Conservation (phyloP, 2,113 vertebrate species). For the Lamprologus speciosus region DNA sequence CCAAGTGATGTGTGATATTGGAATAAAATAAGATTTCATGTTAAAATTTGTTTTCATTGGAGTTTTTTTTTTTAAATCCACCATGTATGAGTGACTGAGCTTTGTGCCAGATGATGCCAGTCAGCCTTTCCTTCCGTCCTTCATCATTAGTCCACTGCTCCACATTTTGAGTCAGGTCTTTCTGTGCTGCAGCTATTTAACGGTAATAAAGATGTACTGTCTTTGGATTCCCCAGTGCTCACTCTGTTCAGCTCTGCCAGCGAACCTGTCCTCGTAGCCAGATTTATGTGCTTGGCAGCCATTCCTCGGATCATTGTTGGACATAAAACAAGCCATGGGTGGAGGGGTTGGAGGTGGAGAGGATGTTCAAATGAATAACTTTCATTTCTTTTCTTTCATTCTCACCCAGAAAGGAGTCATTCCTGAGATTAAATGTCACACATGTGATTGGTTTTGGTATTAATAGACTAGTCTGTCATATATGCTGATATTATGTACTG, state of each 20-base stretch:
- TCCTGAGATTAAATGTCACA: not conserved
- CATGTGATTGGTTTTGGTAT: not conserved
- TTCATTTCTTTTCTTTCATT: not conserved
- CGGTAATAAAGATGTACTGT: constrained; percentile 7
- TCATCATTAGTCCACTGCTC: not conserved
- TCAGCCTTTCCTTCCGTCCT: not conserved
- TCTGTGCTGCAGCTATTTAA: not conserved
- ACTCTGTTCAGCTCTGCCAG: not conserved
- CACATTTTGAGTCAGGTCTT: not conserved
- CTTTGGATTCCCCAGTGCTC: not conserved
- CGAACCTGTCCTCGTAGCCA: not conserved
- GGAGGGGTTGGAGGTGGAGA: not conserved
- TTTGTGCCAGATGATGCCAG: not conserved
- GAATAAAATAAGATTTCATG: not conserved
- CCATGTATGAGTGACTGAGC: accelerated
- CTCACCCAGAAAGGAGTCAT: not conserved
- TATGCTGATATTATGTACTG: not conserved
- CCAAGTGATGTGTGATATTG: not conserved
- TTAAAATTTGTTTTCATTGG: not conserved
- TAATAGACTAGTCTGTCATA: not conserved
- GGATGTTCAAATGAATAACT: not conserved
- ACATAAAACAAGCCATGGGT: constrained; percentile 16
- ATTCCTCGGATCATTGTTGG: constrained; percentile 12
- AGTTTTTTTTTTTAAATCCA: not conserved
- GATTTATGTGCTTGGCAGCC: constrained; percentile 17